A percentile compares a stretch with the other conserved stretches of the same genome.
phyloP scores from a whole-genome alignment of 2,888 invertebrate genomes.

The Stenoptilia bipunctidactyla region DNA sequence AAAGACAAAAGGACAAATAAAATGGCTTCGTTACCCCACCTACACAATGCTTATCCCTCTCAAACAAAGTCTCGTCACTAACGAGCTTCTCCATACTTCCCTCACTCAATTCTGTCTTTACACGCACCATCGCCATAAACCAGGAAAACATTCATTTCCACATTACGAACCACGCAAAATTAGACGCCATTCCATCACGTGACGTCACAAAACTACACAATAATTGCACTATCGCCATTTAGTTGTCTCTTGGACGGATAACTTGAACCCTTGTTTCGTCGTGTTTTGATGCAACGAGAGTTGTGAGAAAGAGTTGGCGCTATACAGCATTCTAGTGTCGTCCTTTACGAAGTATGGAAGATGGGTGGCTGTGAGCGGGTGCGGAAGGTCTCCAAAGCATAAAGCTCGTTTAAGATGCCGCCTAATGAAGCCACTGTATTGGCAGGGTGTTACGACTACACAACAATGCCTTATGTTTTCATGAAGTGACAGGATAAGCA shows the following conservation, averaged over 20 bases:
- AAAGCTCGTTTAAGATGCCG: conserved; percentile 37
- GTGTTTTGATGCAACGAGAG: background rate
- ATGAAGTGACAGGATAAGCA: too few relatives aligned
- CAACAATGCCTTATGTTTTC: too few relatives aligned
- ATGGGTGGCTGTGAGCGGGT: background rate
- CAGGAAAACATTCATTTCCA: conserved; percentile 30
- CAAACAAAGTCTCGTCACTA: background rate
- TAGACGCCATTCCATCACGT: conserved; percentile 44
- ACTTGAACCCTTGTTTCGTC: background rate
- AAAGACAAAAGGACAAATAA: too few relatives aligned
- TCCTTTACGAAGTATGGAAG: background rate
- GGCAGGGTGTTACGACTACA: conserved; percentile 44
- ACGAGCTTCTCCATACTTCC: background rate
- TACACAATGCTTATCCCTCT: background rate
- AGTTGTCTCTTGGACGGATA: conserved; percentile 34
- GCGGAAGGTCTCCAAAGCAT: conserved; percentile 1
- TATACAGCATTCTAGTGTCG: conserved; percentile 4
- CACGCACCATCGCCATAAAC: conserved; percentile 5
- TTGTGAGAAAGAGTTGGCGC: background rate
- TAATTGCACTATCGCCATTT: conserved; percentile 22
- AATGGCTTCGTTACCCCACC: background rate
- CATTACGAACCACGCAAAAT: conserved; percentile 43
- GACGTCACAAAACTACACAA: conserved; percentile 29
- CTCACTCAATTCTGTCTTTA: background rate
- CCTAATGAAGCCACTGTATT: conserved; percentile 62